These are phyloP conservation scores for Coenonympha arcania DNA, from an alignment of 2,888 invertebrate genomes.

Conservation along the genomic window DNA sequence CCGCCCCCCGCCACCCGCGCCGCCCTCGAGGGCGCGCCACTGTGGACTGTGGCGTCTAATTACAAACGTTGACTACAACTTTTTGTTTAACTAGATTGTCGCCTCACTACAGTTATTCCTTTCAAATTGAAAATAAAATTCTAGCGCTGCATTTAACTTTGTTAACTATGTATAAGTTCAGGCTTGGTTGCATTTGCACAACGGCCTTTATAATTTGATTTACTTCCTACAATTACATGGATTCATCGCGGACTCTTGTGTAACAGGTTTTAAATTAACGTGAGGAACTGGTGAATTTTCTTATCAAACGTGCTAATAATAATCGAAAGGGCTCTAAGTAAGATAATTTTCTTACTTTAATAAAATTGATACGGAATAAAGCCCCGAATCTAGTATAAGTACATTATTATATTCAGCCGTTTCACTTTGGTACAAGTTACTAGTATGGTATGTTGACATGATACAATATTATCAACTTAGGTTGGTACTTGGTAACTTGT, in stretches of 20 bases:
- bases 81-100: slow-evolving; percentile 61
- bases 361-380: no score
- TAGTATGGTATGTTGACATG: no score
- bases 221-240: not conserved
- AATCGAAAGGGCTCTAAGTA: no score
- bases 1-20: slow-evolving; percentile 8
- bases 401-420: no score
- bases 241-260: not conserved
- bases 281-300: no score
- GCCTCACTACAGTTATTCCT: slow-evolving; percentile 55
- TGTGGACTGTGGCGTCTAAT: slow-evolving; percentile 55
- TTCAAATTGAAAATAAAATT: slow-evolving; percentile 57
- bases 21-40: slow-evolving; percentile 27
- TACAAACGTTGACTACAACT: slow-evolving; percentile 59
- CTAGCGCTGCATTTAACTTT: slow-evolving; percentile 30
- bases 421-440: no score
- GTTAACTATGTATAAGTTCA: slow-evolving; percentile 3
- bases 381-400: no score
- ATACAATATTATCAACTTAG: no score
- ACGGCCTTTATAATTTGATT: not conserved
- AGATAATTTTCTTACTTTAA: no score
- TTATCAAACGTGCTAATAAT: no score
- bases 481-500: no score
- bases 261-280: not conserved
- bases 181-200: slow-evolving; percentile 9